A percentile compares a stretch with the other conserved stretches of the same genome.
Conservation (phyloP, 2,888 invertebrate species). For the Hypsopygia costalis region DNA sequence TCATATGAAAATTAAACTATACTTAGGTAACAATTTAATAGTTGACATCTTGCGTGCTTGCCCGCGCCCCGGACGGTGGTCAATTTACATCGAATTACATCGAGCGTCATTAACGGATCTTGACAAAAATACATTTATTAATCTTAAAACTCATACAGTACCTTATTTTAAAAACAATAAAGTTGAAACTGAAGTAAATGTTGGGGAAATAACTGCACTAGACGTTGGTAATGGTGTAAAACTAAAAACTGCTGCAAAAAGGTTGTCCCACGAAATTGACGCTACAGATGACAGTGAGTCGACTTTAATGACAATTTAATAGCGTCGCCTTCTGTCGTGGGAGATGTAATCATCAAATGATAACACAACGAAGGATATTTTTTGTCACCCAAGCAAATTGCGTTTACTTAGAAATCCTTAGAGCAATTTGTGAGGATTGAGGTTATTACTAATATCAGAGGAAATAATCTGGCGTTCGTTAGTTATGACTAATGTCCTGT, state of each 20-base stretch:
- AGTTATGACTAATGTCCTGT: conserved; percentile 8
- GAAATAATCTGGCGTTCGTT: conserved; percentile 8
- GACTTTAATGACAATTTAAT: conserved; percentile 79
- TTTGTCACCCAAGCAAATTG: conserved; percentile 51
- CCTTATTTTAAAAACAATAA: conserved; percentile 23
- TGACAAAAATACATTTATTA: conserved; percentile 37
- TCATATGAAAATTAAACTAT: conserved; percentile 56
- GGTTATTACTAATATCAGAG: conserved; percentile 11
- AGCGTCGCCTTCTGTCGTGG: conserved; percentile 68
- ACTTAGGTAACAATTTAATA: conserved; percentile 72
- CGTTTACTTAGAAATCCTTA: conserved; percentile 49
- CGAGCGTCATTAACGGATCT: conserved; percentile 68
- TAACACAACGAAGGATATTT: conserved; percentile 49
- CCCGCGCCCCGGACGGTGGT: conserved; percentile 43
- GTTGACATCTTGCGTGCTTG: conserved; percentile 74
- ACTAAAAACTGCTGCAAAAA: conserved; percentile 76
- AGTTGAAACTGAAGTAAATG: conserved; percentile 34
- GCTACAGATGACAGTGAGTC: conserved; percentile 72
- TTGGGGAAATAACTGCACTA: conserved; percentile 17
- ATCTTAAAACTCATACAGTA: conserved; percentile 19
- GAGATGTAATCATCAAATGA: conserved; percentile 70
- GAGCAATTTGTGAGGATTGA: conserved; percentile 32
- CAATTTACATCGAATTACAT: conserved; percentile 76
- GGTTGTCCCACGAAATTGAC: conserved; percentile 62
- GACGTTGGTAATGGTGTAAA: conserved; percentile 40